Conservation (phyloP, 2,113 vertebrate species). For the Meriones unguiculatus region DNA sequence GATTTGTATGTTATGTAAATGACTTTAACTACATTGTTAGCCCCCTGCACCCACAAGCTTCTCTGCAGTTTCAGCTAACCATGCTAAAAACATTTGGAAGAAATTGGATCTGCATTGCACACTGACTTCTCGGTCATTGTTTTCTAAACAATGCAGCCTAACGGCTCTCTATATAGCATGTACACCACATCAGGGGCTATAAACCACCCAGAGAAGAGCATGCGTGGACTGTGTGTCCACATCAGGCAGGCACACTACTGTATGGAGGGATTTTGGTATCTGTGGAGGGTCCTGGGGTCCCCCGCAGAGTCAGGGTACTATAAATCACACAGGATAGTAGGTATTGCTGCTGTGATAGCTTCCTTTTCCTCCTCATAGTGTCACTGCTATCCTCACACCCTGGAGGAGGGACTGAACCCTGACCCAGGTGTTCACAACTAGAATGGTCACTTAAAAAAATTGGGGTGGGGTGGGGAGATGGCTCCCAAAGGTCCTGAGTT, state of each 20-base stretch:
- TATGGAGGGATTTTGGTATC: neutral
- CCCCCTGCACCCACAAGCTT: neutral
- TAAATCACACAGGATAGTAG: neutral
- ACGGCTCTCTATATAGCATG: neutral
- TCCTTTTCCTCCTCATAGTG: neutral
- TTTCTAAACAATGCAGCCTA: too few species aligned
- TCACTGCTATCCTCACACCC: neutral
- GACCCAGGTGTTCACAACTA: neutral
- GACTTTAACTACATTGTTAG: neutral
- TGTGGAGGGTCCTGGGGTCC: neutral
- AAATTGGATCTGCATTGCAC: neutral
- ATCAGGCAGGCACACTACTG: neutral
- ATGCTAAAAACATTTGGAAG: neutral
- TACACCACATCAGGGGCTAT: neutral
- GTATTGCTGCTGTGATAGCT: too few species aligned
- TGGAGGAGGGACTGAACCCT: neutral
- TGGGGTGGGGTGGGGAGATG: too few species aligned
- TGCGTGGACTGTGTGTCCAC: too few species aligned
- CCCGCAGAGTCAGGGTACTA: neutral
- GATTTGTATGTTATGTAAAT: neutral
- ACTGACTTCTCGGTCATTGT: neutral
- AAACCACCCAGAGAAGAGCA: neutral
- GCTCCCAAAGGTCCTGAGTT: too few species aligned
- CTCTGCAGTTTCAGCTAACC: neutral
- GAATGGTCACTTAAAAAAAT: too few species aligned